Percentiles rank a stretch among this genome's conserved stretches.
These are phyloP conservation scores for Nudaria mundana DNA, from an alignment of 2,888 invertebrate genomes.

Conservation along the genomic window DNA sequence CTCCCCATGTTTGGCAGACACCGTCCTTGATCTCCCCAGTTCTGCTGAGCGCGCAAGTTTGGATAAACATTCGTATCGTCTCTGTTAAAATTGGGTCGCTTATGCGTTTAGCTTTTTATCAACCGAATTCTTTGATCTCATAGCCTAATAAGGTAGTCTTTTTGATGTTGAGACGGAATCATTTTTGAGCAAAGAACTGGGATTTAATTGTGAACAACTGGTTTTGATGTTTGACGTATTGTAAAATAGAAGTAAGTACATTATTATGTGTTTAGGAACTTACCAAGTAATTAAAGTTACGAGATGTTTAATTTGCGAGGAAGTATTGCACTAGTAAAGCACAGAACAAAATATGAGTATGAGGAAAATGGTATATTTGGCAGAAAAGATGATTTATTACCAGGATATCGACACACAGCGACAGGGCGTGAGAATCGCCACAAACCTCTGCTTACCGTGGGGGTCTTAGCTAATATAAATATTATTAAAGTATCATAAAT, in stretches of 20 bases:
- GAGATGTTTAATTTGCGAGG: too few species aligned
- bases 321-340: too few species aligned
- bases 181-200: neutral
- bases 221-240: neutral
- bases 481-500: neutral
- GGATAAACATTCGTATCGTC: slow-evolving; percentile 75
- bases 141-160: slow-evolving; percentile 25
- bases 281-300: too few species aligned
- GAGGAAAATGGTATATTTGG: too few species aligned
- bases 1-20: slow-evolving; percentile 79
- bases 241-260: too few species aligned
- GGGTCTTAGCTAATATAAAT: neutral
- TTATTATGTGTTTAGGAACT: too few species aligned
- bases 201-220: neutral
- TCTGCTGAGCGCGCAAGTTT: slow-evolving; percentile 69
- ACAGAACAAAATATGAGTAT: too few species aligned
- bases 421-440: too few species aligned
- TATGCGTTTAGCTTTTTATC: slow-evolving; percentile 58
- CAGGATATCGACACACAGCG: too few species aligned
- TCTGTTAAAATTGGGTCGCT: slow-evolving; percentile 74
- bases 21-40: slow-evolving; percentile 78
- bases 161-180: neutral
- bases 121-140: slow-evolving; percentile 35
- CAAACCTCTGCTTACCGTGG: too few species aligned
- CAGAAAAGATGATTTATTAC: too few species aligned